A percentile compares a stretch with the other conserved stretches of the same genome.
These are phyloP conservation scores for Sorex araneus DNA, from an alignment of 2,113 vertebrate species.

Conservation along the genomic window DNA sequence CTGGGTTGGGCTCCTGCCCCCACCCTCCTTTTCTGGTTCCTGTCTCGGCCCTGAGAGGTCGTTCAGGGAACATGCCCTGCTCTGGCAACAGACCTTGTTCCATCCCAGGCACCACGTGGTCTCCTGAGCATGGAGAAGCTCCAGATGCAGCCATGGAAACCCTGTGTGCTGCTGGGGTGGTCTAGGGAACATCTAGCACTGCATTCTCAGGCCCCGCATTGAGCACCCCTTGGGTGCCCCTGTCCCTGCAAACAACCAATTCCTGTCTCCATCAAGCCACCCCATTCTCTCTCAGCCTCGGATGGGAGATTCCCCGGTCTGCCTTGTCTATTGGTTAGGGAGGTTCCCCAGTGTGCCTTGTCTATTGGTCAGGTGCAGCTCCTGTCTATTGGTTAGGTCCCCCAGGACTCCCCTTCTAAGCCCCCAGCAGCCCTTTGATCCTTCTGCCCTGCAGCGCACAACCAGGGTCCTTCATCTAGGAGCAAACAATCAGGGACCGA, in stretches of 20 bases:
- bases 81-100: too few species aligned
- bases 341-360: not conserved
- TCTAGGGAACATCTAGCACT: too few species aligned
- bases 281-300: not conserved
- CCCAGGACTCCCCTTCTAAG: accelerated
- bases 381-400: too few species aligned
- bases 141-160: too few species aligned
- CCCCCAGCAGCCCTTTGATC: constrained; percentile 32
- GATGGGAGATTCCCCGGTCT: not conserved
- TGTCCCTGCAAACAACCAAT: not conserved
- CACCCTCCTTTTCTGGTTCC: not conserved
- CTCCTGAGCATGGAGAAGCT: too few species aligned
- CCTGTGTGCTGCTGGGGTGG: too few species aligned
- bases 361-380: not conserved
- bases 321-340: constrained; percentile 29
- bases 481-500: constrained; percentile 46
- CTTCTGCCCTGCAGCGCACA: not conserved
- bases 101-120: too few species aligned
- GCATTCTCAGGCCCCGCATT: too few species aligned
- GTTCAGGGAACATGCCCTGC: too few species aligned
- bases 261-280: not conserved
- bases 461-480: not conserved
- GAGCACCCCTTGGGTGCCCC: too few species aligned
- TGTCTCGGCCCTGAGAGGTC: too few species aligned
- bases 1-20: too few species aligned